Evolutionary conservation across 2,888 invertebrate species (phyloP), one percentile per base, ranked within the genome.

Genomic region (Synanthedon formicaeformis): DNA sequence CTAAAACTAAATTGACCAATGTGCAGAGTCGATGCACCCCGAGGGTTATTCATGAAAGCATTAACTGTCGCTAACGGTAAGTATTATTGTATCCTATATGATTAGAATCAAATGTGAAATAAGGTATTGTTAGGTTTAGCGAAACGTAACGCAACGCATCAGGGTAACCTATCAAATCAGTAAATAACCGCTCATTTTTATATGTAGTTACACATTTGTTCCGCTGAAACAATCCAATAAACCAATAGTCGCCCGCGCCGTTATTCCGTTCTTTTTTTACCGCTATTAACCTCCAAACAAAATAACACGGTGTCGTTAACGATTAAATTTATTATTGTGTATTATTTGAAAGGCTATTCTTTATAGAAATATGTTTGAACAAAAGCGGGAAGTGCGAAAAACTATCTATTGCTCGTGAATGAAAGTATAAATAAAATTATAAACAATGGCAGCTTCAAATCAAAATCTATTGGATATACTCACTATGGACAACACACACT

Each of bases 121-220:
- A 60, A 60, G 57, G 66, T 65, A 67, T 63, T 61, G 65, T 65
- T 58, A 59, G 60, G 68, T 68, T 65, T 66, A 60, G 62, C 58
- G 61, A 66, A 67, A 64, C 70, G 60, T 55, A 51, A 51, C 50
- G 41, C 41, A 51, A 34, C 23, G 23, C 52, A 57, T 57, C 16
- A 51, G 51, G 56, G 57, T 57, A 55, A 62, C 65, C 63, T 61
- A 64, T 63, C 60, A 57, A 61, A 57, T 59, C 60, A 57, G 55
- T 59, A 63, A 67, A 62, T 63, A 56, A 59, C 61, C 61, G 55
- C 59, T 69, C 66, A 70, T 68, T 65, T 64, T 58, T 13, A 13
- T 45, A 45, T 45, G 45, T 61, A n/a, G n/a, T n/a, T n/a, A 60
- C 54, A 54, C 60, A 71, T 75, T 68, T 62, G 73, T 73, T 75